Conservation (phyloP, 2,797 vertebrate species). For the Platyrinchus mystaceus region DNA sequence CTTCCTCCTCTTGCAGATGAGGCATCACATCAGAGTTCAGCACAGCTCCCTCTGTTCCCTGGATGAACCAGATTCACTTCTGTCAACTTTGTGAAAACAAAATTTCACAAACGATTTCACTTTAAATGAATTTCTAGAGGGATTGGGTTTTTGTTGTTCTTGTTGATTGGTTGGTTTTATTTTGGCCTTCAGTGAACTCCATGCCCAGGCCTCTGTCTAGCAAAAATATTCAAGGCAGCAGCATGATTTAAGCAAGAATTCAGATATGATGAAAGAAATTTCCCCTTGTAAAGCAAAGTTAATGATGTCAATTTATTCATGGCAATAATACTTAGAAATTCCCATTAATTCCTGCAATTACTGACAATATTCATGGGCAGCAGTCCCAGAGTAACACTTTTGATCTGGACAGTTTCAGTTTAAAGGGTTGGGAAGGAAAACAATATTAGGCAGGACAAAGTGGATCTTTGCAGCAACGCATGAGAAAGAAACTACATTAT, state of each 20-base stretch:
- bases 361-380: background rate
- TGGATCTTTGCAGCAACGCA: background rate
- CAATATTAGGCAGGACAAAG: background rate
- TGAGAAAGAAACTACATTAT: background rate
- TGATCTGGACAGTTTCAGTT: background rate
- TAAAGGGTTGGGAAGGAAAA: background rate
- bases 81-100: background rate
- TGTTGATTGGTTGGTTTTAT: background rate
- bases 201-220: background rate
- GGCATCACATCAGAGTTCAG: background rate
- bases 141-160: background rate
- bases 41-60: background rate
- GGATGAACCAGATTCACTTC: background rate
- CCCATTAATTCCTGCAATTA: background rate
- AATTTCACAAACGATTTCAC: background rate
- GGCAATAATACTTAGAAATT: background rate
- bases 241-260: background rate
- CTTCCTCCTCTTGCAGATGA: accelerated
- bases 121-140: background rate
- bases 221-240: background rate
- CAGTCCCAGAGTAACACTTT: constrained; percentile 1
- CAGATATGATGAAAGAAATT: background rate
- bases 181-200: background rate
- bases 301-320: background rate
- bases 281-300: background rate